Percentiles rank a stretch among this genome's conserved stretches.
Evolutionary conservation across 2,113 vertebrate species (phyloP).

Genomic region (Ibidorhyncha struthersii): DNA sequence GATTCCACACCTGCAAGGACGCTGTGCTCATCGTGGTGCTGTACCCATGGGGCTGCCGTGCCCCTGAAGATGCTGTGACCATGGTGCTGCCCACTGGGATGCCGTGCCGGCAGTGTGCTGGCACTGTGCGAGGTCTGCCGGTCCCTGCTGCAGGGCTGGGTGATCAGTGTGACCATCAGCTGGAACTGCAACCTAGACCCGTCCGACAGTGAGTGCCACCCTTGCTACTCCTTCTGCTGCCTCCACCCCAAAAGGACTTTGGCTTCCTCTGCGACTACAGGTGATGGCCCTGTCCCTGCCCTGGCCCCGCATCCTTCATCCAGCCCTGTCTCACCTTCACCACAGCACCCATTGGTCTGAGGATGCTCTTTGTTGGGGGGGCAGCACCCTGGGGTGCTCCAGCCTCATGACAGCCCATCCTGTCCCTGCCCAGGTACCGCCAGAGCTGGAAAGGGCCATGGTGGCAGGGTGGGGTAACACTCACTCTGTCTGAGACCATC

Average conservation of each 20-base stretch:
- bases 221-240: slow-evolving; percentile 83
- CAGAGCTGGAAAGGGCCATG: fast-evolving
- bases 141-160: slow-evolving; percentile 75
- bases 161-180: slow-evolving; percentile 86
- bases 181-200: slow-evolving; percentile 86
- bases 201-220: slow-evolving; percentile 77
- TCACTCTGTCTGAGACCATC: neutral
- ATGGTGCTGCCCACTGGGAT: too few species aligned
- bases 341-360: neutral
- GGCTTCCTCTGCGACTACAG: slow-evolving; percentile 82
- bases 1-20: neutral
- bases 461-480: neutral
- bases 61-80: neutral
- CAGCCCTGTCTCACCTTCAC: neutral
- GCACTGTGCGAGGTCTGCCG: too few species aligned
- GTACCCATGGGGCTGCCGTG: neutral
- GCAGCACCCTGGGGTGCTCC: too few species aligned
- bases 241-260: slow-evolving; percentile 79
- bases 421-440: fast-evolving
- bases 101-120: neutral
- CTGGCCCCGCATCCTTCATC: slow-evolving; percentile 29
- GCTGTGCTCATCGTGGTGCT: neutral
- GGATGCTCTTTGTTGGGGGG: neutral
- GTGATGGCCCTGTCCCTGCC: slow-evolving; percentile 47
- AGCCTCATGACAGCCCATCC: neutral